Base-by-base conservation (phyloP, 2,888 invertebrate species). In the Trisateles emortualis region DNA sequence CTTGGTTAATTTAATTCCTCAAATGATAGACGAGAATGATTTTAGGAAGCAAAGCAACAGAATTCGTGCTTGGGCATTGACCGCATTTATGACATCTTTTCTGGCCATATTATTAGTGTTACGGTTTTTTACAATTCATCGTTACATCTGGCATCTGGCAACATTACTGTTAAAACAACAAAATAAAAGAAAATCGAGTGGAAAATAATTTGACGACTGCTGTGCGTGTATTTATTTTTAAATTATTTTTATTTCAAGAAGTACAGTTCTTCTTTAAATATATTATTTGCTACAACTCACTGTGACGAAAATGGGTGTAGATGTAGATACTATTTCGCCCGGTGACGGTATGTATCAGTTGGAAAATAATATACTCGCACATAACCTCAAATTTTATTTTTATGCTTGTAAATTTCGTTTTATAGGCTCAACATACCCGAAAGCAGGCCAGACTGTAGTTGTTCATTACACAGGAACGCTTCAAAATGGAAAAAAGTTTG, bases 391-490 rank as follows among this genome's bases (percentile, higher is more conserved):
- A 51, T 13, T 3, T 39, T 40, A 13, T 26, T 41, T 16, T 14
- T 17, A 47, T 36, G 9, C 41, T 41, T 33, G 38, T 30, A 3
- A 3, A 13, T 40, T 24, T 24, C 9, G 55, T 89, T 93, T 42
- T 26, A 26, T 84, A 98, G 98, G 98, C 58, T 94, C 94, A 76
- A 99, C 97, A 22, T 99, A 95, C 84, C 99, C 99, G 1, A 98
- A 99, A 92, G 94, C 95, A 44, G 99, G 99, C 8, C 99, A 99
- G 93, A 98, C 96, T 35, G 99, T 99, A 8, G 96, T 96, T 16
- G 99, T 99, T 36, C 99, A 99, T 87, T 99, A 99, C 87, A 98
- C 98, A 62, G 98, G 99, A 63, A 98, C 97, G 0, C 93, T 99
- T 71, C 91, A 94, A 76, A 95, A 98, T 93, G 99, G 99, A 8